Evolutionary conservation across 92 coral and sea anemone species (phyloP).

Genomic region (Micromussa lordhowensis): DNA sequence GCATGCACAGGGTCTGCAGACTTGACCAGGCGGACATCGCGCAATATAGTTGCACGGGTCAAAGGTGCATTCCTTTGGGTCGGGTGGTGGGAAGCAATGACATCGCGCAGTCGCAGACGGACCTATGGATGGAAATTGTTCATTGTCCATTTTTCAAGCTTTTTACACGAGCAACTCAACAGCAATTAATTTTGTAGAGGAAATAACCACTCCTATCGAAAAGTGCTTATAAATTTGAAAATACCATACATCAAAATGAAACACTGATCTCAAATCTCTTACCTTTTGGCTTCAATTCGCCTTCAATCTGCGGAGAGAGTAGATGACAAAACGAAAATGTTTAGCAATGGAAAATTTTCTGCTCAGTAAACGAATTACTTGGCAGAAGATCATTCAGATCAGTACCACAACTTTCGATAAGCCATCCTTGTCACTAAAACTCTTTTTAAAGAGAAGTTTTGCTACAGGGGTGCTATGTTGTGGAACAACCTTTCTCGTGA

Average conservation of each 20-base stretch:
- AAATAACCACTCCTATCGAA: too few species aligned
- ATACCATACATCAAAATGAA: background rate
- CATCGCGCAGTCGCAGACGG: constrained; percentile 10
- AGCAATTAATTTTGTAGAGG: too few species aligned
- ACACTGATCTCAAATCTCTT: background rate
- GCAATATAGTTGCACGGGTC: background rate
- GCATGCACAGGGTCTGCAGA: background rate
- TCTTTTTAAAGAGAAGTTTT: too few species aligned
- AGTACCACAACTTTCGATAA: too few species aligned
- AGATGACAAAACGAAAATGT: background rate
- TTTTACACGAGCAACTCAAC: too few species aligned
- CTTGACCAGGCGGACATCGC: background rate
- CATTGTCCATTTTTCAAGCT: background rate
- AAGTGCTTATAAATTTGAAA: too few species aligned
- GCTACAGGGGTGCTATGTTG: too few species aligned
- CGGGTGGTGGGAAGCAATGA: constrained; percentile 1
- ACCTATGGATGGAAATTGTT: background rate
- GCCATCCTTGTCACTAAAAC: too few species aligned
- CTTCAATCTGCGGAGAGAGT: background rate
- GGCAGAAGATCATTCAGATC: background rate
- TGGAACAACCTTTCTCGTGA: too few species aligned
- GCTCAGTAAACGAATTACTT: background rate
- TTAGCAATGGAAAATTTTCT: background rate
- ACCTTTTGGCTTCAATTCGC: background rate
- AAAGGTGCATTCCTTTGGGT: background rate